Base-by-base conservation (phyloP, 2,113 vertebrate genomes). In the Dendropsophus ebraccatus region DNA sequence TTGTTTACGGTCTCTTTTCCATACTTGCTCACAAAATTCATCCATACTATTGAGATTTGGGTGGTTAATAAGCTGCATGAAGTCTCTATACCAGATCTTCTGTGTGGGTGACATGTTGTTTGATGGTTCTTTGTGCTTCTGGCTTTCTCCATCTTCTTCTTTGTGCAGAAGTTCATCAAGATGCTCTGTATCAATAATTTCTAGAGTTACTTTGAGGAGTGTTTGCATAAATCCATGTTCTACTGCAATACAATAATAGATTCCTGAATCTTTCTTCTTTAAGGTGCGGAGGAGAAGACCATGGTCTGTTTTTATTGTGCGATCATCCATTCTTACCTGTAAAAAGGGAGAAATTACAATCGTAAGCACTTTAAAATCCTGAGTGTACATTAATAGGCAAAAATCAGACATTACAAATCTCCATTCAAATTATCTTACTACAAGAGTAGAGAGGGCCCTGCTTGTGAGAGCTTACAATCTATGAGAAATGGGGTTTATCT, bases 41-140 rank as follows among this genome's bases (percentile, higher is more conserved):
- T 99, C 98, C 93, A 99, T 96, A 0, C 96, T 97, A 91, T 97
- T 98, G 70, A 97, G 94, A 88, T 97, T 98, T 2, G 98, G 97
- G 79, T 99, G 98, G 91, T 97, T 98, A 81, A 99, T 96, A 87
- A 99, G 90, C 85, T 98, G 97, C 94, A 99, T 96, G 91, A 99
- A 99, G 95, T 99, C 98, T 87, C 97, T 94, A 91, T 99, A 99
- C 98, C 98, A 99, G 81, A 99, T 92, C 89, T 96, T 99, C n/a
- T 96, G 96, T 90, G 90, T 97, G 10, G 96, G 94, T 0, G 91
- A 93, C 91, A 96, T 93, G 76, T 91, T 91, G 84, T 93, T 77
- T 74, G 91, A 87, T 35, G 88, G 91, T 11, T 95, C 95, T 92
- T 94, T 95, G 86, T 88, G 88, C 90, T 89, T 95, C 54, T 93